Base-by-base conservation (phyloP, 2,888 invertebrate species). In the Morinoia aosen region DNA sequence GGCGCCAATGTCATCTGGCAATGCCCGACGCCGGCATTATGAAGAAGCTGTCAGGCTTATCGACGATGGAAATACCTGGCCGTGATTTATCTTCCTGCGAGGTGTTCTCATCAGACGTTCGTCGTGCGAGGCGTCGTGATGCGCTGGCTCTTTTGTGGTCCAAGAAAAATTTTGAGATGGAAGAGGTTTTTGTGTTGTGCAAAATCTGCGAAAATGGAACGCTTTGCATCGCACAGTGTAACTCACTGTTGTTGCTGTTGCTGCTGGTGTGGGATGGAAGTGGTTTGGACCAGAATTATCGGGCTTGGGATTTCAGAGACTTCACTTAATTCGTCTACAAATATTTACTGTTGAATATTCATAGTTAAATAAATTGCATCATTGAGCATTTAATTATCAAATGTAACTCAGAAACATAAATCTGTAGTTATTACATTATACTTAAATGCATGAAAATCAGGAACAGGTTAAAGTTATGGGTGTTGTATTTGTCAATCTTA, bases 61-160 rank as follows among this genome's bases (percentile, higher is more conserved):
- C 93, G 57, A 93, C 57, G 93, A 93, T 93, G 93, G 93, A 93
- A 93, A 93, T 93, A 57, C 93, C 93, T 90, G 58, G 57, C 19
- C n/a, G 93, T 93, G 93, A 93, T 93, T 93, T 57, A 93, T 93
- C 93, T 93, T 93, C 39, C 90, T 8, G 40, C 40, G 19, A 90
- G 90, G 90, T 39, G 16, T 90, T 90, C 93, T 93, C 93, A 56
- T 93, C 93, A 93, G 93, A 39, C 33, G 39, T 57, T 57, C 93
- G 93, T 93, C 93, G 48, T 48, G 39, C 48, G 14, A 90, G 19
- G 90, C 90, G 48, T 90, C 90, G 90, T 90, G 90, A 48, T 90
- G 40, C 40, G 39, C 90, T 7, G 48, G 14, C 39, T 90, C 90
- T 90, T 90, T 90, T 48, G 90, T 90, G 90, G 39, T 90, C 48